A percentile compares a stretch with the other conserved stretches of the same genome.
Evolutionary conservation across 2,113 vertebrate genomes (phyloP).

Genomic region (Sprattus sprattus): DNA sequence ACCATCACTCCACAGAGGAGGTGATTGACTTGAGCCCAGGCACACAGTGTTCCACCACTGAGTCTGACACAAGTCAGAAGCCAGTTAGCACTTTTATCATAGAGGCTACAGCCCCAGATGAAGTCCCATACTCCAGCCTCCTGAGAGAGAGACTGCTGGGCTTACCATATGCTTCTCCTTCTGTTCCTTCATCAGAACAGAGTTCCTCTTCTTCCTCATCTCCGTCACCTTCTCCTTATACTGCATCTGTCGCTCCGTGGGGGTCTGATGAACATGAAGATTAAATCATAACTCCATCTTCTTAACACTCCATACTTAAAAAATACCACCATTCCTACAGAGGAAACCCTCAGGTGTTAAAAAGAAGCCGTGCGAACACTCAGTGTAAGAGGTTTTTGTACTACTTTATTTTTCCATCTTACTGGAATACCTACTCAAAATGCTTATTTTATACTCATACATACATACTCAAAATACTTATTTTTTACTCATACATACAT

Average conservation of each 20-base stretch:
- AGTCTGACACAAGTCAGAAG: too few relatives aligned
- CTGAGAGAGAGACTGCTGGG: not conserved
- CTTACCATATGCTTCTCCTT: conserved; percentile 91
- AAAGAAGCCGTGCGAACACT: not conserved
- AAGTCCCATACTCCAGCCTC: not conserved
- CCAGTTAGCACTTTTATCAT: too few relatives aligned
- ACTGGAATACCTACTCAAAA: too few relatives aligned
- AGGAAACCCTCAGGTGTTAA: not conserved
- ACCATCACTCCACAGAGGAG: too few relatives aligned
- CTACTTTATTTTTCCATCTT: too few relatives aligned
- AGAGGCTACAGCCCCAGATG: not conserved
- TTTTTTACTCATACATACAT: too few relatives aligned
- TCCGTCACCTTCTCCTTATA: conserved; percentile 98
- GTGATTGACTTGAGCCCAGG: too few relatives aligned
- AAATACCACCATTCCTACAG: not conserved
- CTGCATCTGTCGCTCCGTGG: conserved; percentile 86
- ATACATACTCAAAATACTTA: too few relatives aligned
- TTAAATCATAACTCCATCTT: not conserved
- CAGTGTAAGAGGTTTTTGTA: too few relatives aligned
- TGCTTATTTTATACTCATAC: too few relatives aligned
- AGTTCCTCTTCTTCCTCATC: conserved; percentile 94
- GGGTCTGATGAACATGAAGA: conserved; percentile 70
- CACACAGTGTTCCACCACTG: too few relatives aligned
- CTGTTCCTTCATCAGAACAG: conserved; percentile 88
- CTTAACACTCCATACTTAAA: not conserved